These are phyloP conservation scores for Nyctereutes procyonoides DNA, from an alignment of 2,113 vertebrate species.

Conservation along the genomic window DNA sequence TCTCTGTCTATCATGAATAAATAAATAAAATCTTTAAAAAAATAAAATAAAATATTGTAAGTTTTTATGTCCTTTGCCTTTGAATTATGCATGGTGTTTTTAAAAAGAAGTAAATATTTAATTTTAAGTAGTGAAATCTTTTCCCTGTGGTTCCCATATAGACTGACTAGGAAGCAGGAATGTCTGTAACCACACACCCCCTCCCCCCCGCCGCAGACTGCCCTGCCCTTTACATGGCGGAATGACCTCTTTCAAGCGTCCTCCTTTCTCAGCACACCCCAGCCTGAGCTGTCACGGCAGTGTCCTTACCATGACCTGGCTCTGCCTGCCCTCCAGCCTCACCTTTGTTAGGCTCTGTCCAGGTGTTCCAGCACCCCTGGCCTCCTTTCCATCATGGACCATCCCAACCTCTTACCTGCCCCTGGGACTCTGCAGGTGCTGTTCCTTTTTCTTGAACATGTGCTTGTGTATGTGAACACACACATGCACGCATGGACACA, in stretches of 20 bases:
- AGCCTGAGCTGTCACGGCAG: not conserved
- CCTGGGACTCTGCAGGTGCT: not conserved
- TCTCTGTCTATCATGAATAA: too few relatives aligned
- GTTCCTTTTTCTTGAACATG: not conserved
- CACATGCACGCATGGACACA: fast-evolving
- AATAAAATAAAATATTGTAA: not conserved
- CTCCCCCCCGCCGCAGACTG: fast-evolving
- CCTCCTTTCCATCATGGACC: not conserved
- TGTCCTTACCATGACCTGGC: not conserved
- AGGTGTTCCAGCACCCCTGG: not conserved
- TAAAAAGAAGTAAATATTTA: not conserved
- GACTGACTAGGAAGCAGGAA: not conserved
- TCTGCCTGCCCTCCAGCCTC: not conserved
- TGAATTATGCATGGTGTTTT: not conserved
- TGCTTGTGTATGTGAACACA: not conserved
- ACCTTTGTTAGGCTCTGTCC: not conserved
- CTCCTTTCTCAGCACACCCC: not conserved
- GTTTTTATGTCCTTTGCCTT: not conserved
- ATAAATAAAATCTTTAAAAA: too few relatives aligned
- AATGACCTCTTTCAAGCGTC: not conserved
- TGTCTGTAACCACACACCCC: too few relatives aligned
- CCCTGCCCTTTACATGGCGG: not conserved
- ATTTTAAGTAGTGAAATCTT: not conserved
- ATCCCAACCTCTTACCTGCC: not conserved
- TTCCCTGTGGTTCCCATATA: not conserved